Base-by-base conservation (phyloP, 2,888 invertebrate genomes). In the Pomacea canaliculata region DNA sequence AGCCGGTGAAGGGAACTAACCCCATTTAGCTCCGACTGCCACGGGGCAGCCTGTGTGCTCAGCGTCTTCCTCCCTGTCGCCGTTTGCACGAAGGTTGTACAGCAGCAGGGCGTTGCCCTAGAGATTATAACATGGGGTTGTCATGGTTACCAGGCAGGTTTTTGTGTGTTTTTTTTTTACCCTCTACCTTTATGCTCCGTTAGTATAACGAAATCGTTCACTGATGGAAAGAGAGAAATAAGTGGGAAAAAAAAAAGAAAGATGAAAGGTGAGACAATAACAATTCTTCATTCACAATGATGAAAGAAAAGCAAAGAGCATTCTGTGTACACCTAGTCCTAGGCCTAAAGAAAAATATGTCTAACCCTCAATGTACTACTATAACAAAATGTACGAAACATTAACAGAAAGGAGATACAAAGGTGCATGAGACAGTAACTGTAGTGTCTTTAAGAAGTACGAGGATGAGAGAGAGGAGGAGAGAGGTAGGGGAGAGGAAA, bases 21-120 rank as follows among this genome's bases (percentile, higher is more conserved):
- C 74, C 74, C 74, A 74, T 27, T 74, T 74, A n/a, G 74, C 74
- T 13, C 74, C 74, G 8, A 74, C 74, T 60, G 74, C 68, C 9
- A 74, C 74, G 0, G 74, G 59, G 19, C 74, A 74, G 9, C 68
- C 74, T 16, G 74, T 68, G 16, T 74, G 74, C 18, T 60, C 13
- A 18, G 60, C 49, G 62, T 59, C 69, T 23, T 19, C 67, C 23
- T 74, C 74, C 48, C 19, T 27, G 18, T 48, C 23, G 13, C 74
- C 74, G 19, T 27, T 16, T 0, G 74, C 62, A 60, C 68, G 19
- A 1, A 49, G n/a, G 62, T 74, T 74, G 69, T 62, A 74, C 74
- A 67, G 68, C 23, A 74, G 74, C 62, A 74, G 48, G 0, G 74
- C 74, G 19, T 69, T 74, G 68, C 74, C 74, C 74, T 74, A 49